A percentile compares a stretch with the other conserved stretches of the same genome.
phyloP scores from a whole-genome alignment of 2,113 vertebrate genomes.

The Daboia siamensis region DNA sequence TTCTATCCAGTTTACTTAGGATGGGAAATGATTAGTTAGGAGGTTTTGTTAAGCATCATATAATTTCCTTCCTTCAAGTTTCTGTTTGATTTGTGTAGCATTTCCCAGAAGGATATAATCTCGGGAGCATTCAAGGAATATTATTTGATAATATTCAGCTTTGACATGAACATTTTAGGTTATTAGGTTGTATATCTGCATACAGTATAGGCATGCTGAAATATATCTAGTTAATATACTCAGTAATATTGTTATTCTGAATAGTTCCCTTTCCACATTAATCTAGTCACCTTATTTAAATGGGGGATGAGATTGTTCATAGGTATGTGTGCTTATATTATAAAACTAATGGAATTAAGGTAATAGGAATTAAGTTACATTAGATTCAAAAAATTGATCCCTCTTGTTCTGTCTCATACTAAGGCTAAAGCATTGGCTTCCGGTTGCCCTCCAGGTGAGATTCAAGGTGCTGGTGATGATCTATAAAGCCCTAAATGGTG shows the following conservation, averaged over 20 bases:
- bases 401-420: background rate
- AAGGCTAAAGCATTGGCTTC: background rate
- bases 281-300: background rate
- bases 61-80: background rate
- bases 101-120: background rate
- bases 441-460: too few species aligned
- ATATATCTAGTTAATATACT: background rate
- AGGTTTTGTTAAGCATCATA: background rate
- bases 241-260: background rate
- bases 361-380: background rate
- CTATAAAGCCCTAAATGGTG: too few species aligned
- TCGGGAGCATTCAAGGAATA: background rate
- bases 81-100: background rate
- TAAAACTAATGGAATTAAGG: background rate
- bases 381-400: background rate
- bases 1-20: background rate
- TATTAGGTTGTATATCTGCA: background rate
- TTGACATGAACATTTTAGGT: too few species aligned
- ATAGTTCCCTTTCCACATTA: background rate
- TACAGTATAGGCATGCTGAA: background rate
- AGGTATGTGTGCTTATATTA: background rate
- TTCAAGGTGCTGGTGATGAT: too few species aligned
- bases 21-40: background rate
- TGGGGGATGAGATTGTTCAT: background rate
- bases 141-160: background rate